Conservation (phyloP, 2,797 vertebrate species). For the Natrix natrix region DNA sequence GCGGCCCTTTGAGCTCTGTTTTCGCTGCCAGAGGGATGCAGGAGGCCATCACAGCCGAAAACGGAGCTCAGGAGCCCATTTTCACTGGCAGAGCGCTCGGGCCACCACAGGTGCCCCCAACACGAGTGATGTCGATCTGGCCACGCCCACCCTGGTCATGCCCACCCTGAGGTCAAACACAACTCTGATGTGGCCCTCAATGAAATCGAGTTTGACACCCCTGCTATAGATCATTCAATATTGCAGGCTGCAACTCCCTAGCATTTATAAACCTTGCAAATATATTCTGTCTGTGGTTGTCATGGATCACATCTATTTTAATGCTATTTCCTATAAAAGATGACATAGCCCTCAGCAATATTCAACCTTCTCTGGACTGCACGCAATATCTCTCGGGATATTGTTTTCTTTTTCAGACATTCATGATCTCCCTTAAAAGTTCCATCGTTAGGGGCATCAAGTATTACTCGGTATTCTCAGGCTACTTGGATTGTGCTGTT, state of each 20-base stretch:
- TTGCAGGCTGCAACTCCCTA: too few relatives aligned
- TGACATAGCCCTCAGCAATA: not conserved
- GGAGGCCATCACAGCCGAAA: too few relatives aligned
- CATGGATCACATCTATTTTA: not conserved
- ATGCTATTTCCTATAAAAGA: not conserved
- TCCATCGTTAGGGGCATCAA: not conserved
- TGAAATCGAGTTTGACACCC: too few relatives aligned
- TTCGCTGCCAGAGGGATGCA: too few relatives aligned
- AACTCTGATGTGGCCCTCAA: too few relatives aligned
- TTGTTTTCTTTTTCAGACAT: not conserved
- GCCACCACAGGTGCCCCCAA: too few relatives aligned
- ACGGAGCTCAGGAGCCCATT: too few relatives aligned
- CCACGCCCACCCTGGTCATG: too few relatives aligned
- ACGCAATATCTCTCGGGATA: not conserved
- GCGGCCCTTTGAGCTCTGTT: too few relatives aligned
- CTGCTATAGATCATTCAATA: not conserved
- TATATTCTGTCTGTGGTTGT: not conserved
- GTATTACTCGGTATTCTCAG: rapidly evolving
- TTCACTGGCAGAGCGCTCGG: too few relatives aligned
- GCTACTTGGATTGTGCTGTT: not conserved
- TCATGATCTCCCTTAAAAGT: not conserved
- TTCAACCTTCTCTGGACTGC: not conserved
- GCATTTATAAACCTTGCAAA: not conserved
- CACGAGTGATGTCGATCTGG: too few relatives aligned
- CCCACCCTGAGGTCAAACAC: too few relatives aligned